Evolutionary conservation across 2,113 vertebrate species (phyloP), one percentile per base, ranked within the genome.

Genomic region (Macquaria ambigua): DNA sequence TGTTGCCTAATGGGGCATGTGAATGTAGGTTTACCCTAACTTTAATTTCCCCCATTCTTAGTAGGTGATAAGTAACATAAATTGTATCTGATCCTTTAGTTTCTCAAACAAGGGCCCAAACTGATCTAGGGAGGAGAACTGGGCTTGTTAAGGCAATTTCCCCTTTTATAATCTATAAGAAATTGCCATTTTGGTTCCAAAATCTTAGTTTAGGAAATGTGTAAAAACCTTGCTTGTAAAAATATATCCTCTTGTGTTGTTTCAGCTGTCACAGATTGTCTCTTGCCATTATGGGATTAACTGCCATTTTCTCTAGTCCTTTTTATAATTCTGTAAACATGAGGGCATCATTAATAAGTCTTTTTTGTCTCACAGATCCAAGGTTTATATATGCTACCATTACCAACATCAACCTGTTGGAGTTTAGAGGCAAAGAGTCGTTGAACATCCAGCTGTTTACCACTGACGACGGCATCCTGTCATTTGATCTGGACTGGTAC

Each of bases 401-500:
- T 7, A 93, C 83, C 37, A 76, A 46, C 61, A 82, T 98, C 77
- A 95, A 92, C 82, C 82, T 95, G 39, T 37, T 98, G 88, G 96
- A 95, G 77, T 95, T 97, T 48, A 93, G 93, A 39, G 93, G 90
- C 4, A 88, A 77, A 81, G 83, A 74, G 48, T 69, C 73, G 0
- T 55, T 67, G 2, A 87, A 93, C 80, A 89, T 81, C 5, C 62
- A 48, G 55, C 83, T 98, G 14, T 94, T 95, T 64, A 67, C 93
- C 50, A 94, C 96, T n/a, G 64, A 89, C 3, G 90, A 95, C 3
- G 59, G 92, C 39, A 79, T 97, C 50, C 85, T 94, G 41, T 93
- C 97, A 6, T 96, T 98, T 92, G 97, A 97, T 11, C 20, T 98
- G 34, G 96, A 97, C 88, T 98, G 96, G 97, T 93, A 94, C 84